Base-by-base conservation (phyloP, 1,140 invertebrate species). In the Lasioglossum albipes region DNA sequence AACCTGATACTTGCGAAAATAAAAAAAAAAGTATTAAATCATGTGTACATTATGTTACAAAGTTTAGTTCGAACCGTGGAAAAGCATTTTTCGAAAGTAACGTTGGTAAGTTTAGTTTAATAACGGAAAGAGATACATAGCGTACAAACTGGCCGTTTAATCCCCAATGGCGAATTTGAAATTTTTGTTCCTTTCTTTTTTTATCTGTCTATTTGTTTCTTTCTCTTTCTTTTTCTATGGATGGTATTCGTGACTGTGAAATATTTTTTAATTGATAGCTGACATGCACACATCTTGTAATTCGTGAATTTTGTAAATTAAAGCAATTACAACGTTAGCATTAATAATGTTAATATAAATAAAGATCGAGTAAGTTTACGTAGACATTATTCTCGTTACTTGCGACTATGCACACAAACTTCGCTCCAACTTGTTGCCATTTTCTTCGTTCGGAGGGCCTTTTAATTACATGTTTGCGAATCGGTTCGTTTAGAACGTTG, bases 291-390 rank as follows among this genome's bases (percentile, higher is more conserved):
- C 81, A 87, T 85, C 77, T 78, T 85, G 69, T 82, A 88, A 79
- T 88, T 82, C 75, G 69, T 67, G 31, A 64, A 79, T 89, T 89
- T 90, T 90, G 81, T 89, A 89, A 88, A 86, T 74, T 84, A 73
- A 85, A 87, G 20, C 75, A 75, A 69, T 69, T 87, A 73, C 73
- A 72, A 87, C 68, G 80, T 80, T 87, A 88, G 81, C 66, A 59
- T 75, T 88, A 86, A 84, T 83, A 81, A 85, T 86, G 82, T 89
- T 86, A 84, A 84, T 83, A 89, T 65, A 81, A 89, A 89, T 87
- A 89, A 87, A 87, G 85, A 84, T 88, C 75, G 57, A 83, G 72
- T 87, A 87, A 89, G 72, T 87, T 88, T 82, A 89, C 68, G 67
- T 78, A 79, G 73, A 27, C 45, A 74, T 71, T 54, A 49, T 54